These are phyloP conservation scores for Palloptera scutellata DNA, from an alignment of 2,888 invertebrate genomes.

Conservation along the genomic window DNA sequence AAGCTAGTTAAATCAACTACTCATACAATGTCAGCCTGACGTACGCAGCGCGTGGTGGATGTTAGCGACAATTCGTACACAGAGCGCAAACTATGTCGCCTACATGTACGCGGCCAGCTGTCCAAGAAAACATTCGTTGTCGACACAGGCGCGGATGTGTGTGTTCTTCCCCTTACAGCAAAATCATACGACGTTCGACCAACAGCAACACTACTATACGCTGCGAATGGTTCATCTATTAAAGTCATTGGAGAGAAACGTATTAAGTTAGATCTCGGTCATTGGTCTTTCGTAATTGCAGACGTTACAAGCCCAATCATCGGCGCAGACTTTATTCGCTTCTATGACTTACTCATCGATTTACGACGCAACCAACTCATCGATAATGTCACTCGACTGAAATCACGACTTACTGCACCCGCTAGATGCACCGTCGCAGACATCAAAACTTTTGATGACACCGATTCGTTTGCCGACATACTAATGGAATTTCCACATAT, in stretches of 20 bases:
- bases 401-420: not conserved
- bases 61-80: no score
- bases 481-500: no score
- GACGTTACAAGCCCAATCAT: conserved; percentile 26
- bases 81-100: not conserved
- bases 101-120: not conserved
- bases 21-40: not conserved
- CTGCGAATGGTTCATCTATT: not conserved
- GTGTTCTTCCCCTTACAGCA: not conserved
- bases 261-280: conserved; percentile 9
- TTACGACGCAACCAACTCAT: conserved; percentile 15
- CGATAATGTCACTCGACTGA: not conserved
- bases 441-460: no score
- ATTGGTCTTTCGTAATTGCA: conserved; percentile 27
- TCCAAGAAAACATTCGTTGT: not conserved
- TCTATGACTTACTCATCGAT: conserved; percentile 28
- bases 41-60: no score
- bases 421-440: not conserved
- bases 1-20: no score
- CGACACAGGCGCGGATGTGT: conserved; percentile 1
- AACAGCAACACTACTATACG: not conserved
- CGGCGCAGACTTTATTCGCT: conserved; percentile 24
- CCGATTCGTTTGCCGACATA: no score
- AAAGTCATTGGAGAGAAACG: not conserved
- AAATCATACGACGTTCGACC: not conserved